Evolutionary conservation across 2,797 vertebrate genomes (phyloP).

Genomic region (Monodelphis domestica): DNA sequence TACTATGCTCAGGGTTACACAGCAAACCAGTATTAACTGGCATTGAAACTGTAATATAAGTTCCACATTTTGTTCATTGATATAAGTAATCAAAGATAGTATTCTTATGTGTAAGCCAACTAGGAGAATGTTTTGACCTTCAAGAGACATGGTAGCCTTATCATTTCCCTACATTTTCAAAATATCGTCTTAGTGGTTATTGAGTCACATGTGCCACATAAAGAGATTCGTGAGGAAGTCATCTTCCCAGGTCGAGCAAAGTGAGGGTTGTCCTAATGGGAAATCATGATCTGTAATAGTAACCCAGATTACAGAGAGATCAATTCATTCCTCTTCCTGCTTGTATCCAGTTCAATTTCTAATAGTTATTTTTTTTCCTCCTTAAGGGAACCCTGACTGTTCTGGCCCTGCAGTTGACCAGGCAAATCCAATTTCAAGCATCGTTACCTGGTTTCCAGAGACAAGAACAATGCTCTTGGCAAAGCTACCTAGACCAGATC

Average conservation of each 20-base stretch:
- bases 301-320: neutral
- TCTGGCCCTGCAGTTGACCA: slow-evolving; percentile 91
- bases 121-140: neutral
- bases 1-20: neutral
- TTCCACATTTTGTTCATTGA: neutral
- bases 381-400: slow-evolving; percentile 88
- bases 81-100: neutral
- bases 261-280: neutral
- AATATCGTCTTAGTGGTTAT: neutral
- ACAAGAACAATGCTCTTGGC: slow-evolving; percentile 68
- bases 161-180: neutral
- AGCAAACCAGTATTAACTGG: neutral
- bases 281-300: neutral
- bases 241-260: neutral
- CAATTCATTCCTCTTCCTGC: neutral
- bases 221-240: neutral
- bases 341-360: neutral
- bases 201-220: neutral
- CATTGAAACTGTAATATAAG: neutral
- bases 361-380: slow-evolving; percentile 55
- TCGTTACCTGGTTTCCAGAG: slow-evolving; percentile 80
- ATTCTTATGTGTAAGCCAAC: neutral
- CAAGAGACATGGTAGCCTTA: neutral
- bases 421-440: slow-evolving; percentile 87
- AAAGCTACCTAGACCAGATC: slow-evolving; percentile 70